A percentile compares a stretch with the other conserved stretches of the same genome.
Conservation (phyloP, 2,113 vertebrate genomes). For the Lontra canadensis region DNA sequence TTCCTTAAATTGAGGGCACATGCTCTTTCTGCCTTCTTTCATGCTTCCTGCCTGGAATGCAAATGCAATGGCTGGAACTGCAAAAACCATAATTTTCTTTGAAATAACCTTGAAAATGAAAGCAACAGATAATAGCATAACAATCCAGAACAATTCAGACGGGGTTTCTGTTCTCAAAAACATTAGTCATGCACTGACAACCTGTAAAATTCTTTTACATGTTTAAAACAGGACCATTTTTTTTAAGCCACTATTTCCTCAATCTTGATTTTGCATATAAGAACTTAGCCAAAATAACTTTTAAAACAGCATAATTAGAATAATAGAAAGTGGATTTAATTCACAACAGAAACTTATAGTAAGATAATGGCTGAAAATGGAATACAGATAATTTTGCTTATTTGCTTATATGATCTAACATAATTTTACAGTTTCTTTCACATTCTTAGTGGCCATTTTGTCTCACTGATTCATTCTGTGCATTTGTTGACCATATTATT, state of each 20-base stretch:
- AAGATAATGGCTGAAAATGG: background rate
- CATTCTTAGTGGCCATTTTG: background rate
- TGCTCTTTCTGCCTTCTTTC: background rate
- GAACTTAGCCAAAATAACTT: background rate
- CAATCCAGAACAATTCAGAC: background rate
- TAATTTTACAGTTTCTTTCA: background rate
- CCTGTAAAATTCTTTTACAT: background rate
- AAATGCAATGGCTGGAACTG: background rate
- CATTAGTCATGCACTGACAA: background rate
- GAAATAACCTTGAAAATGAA: background rate
- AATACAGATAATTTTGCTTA: background rate
- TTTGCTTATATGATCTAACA: background rate
- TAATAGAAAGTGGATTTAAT: background rate
- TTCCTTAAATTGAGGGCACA: background rate
- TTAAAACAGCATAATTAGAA: background rate
- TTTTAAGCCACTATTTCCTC: background rate
- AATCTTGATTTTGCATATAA: background rate
- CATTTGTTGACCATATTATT: background rate
- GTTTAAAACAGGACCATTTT: background rate
- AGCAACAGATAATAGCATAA: background rate
- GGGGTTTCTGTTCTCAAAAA: background rate
- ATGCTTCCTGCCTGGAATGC: background rate
- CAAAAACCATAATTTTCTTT: background rate
- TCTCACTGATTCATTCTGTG: background rate
- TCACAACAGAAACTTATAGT: background rate